Conservation (phyloP, 1,140 invertebrate species). For the Lasioglossum baleicum region DNA sequence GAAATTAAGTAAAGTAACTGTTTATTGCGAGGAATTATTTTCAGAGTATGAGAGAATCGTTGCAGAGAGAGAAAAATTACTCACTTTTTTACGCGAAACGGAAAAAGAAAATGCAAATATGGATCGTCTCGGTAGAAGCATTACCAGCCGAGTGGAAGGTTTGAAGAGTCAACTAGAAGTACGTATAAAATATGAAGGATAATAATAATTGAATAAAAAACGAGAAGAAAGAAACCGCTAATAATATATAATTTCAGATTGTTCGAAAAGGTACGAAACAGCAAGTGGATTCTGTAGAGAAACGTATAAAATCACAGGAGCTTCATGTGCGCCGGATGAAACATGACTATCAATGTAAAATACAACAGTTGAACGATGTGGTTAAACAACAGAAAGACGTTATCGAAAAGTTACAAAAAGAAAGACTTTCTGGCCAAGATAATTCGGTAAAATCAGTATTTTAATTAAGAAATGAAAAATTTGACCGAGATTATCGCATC, state of each 20-base stretch:
- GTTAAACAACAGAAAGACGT: constrained; percentile 78
- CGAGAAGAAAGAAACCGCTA: no score
- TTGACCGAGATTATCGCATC: no score
- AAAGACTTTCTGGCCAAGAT: no score
- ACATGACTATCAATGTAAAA: constrained; percentile 78
- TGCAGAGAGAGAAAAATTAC: constrained; percentile 80
- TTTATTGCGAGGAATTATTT: constrained; percentile 81
- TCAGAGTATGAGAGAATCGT: constrained; percentile 80
- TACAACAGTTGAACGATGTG: constrained; percentile 77
- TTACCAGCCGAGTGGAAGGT: constrained; percentile 78
- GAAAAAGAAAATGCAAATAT: constrained; percentile 81
- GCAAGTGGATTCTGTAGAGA: constrained; percentile 79
- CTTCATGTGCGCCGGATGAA: constrained; percentile 78
- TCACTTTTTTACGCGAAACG: constrained; percentile 75
- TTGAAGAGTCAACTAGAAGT: constrained; percentile 81
- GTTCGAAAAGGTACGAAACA: constrained; percentile 80
- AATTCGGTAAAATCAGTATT: no score
- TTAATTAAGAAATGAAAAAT: no score
- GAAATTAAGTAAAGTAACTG: constrained; percentile 81
- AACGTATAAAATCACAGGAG: constrained; percentile 80
- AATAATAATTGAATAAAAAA: constrained; percentile 30
- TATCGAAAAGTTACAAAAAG: no score
- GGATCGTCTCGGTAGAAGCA: constrained; percentile 78
- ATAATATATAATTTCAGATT: constrained; percentile 76
- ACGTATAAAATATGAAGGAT: constrained; percentile 23